Evolutionary conservation across 1,140 invertebrate genomes (phyloP).

Genomic region (Drosophila albomicans): DNA sequence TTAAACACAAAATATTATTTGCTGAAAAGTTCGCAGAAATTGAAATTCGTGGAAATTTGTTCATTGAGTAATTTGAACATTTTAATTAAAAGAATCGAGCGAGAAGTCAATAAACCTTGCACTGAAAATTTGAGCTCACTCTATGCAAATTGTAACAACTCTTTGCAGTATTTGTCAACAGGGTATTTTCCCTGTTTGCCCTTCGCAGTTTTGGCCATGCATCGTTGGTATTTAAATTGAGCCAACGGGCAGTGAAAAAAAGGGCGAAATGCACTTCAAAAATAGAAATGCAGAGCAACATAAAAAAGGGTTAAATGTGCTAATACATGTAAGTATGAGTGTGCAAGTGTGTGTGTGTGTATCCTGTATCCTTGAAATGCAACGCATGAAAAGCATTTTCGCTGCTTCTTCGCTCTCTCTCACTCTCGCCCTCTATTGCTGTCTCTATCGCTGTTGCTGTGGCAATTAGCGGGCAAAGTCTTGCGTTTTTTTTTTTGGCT

Average conservation of each 20-base stretch:
- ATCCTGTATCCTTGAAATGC: slow-evolving; percentile 56
- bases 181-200: slow-evolving; percentile 32
- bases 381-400: slow-evolving; percentile 38
- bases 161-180: background rate
- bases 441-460: slow-evolving; percentile 56
- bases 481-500: slow-evolving; percentile 15
- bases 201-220: slow-evolving; percentile 64
- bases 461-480: slow-evolving; percentile 63
- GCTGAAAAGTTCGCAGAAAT: background rate
- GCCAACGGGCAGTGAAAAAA: slow-evolving; percentile 70
- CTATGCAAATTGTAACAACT: no score
- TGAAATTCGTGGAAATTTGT: background rate
- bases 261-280: slow-evolving; percentile 71
- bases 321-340: slow-evolving; percentile 7
- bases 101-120: no score
- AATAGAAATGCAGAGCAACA: slow-evolving; percentile 64
- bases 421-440: slow-evolving; percentile 9
- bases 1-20: no score
- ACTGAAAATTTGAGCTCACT: no score
- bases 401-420: slow-evolving; percentile 18
- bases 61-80: background rate
- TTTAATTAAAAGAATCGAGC: background rate
- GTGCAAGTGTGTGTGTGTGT: background rate
- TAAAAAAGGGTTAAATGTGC: slow-evolving; percentile 64
- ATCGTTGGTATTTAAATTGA: slow-evolving; percentile 80